Conservation (phyloP, 2,888 invertebrate species). For the Ganaspis brasiliensis region DNA sequence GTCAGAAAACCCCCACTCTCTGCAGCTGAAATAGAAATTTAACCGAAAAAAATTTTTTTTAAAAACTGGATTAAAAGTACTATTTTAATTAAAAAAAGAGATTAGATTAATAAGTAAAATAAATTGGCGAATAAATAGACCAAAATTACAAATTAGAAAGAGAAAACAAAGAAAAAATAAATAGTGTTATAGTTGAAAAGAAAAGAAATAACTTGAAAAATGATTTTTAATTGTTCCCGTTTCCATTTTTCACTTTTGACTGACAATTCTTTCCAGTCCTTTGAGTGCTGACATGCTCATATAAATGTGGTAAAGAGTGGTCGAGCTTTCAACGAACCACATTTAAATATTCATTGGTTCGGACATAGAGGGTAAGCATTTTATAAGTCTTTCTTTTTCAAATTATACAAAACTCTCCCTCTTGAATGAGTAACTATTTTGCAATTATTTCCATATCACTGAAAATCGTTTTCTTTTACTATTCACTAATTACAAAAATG, state of each 20-base stretch:
- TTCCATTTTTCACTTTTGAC: not conserved
- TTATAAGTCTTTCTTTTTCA: not conserved
- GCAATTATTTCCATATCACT: not conserved
- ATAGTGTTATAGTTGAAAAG: too few species aligned
- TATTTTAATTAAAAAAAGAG: too few species aligned
- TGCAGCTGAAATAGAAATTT: too few species aligned
- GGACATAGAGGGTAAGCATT: slow-evolving; percentile 23
- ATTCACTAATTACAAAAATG: not conserved
- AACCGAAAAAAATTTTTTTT: too few species aligned
- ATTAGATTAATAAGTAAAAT: too few species aligned
- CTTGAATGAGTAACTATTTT: not conserved
- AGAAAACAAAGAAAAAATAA: not conserved
- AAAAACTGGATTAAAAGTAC: too few species aligned
- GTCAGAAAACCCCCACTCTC: too few species aligned
- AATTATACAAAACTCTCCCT: slow-evolving; percentile 3
- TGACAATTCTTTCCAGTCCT: not conserved
- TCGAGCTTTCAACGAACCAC: slow-evolving; percentile 35
- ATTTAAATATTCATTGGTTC: slow-evolving; percentile 53
- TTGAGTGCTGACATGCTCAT: slow-evolving; percentile 19
- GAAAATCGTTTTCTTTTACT: not conserved
- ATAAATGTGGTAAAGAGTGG: slow-evolving; percentile 21
- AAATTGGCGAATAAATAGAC: too few species aligned
- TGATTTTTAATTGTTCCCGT: not conserved
- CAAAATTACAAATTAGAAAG: too few species aligned
- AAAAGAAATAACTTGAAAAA: not conserved